A percentile compares a stretch with the other conserved stretches of the same genome.
Evolutionary conservation across 2,113 vertebrate genomes (phyloP).

Genomic region (Sinocyclocheilus rhinocerous): DNA sequence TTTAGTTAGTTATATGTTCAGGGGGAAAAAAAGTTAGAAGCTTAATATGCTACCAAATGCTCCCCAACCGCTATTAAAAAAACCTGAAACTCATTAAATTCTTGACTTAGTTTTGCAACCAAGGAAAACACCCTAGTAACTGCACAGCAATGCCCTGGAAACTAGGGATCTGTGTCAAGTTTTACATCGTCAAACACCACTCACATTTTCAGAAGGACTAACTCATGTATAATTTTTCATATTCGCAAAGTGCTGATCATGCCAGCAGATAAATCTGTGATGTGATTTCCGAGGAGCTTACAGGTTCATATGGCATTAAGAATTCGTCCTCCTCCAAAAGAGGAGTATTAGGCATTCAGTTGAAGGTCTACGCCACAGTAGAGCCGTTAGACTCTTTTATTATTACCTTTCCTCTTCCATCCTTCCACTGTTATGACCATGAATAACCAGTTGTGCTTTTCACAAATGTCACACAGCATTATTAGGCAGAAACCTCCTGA

Average conservation of each 20-base stretch:
- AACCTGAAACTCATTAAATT: neutral
- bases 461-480: conserved; percentile 23
- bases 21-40: too few relatives aligned
- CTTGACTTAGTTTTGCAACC: neutral
- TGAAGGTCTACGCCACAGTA: conserved; percentile 5
- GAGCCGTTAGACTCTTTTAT: neutral
- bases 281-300: conserved; percentile 23
- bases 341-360: neutral
- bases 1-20: too few relatives aligned
- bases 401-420: neutral
- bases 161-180: neutral
- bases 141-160: neutral
- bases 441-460: neutral
- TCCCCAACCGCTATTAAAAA: neutral
- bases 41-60: too few relatives aligned
- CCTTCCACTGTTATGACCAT: neutral
- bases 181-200: neutral
- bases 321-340: neutral
- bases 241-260: neutral
- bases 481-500: conserved; percentile 18
- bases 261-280: conserved; percentile 21
- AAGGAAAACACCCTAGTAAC: neutral
- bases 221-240: neutral
- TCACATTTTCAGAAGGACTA: neutral
- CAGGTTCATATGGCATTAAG: conserved; percentile 1